Conservation (phyloP, 2,797 vertebrate genomes). For the Poecilia wingei region DNA sequence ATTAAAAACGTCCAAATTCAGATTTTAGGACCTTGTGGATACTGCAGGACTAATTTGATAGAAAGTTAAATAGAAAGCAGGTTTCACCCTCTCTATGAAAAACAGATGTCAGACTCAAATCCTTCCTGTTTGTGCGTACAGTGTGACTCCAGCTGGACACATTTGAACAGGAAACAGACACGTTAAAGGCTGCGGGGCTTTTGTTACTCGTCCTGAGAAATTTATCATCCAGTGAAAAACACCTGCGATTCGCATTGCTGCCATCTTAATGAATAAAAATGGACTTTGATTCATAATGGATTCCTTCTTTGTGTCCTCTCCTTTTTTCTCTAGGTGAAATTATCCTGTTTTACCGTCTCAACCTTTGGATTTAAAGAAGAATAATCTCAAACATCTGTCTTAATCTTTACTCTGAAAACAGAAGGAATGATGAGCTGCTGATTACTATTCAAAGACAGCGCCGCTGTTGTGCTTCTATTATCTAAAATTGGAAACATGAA, state of each 20-base stretch:
- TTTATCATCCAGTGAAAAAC: conserved; percentile 35
- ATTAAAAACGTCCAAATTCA: conserved; percentile 36
- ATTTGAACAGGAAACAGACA: conserved; percentile 23
- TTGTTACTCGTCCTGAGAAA: conserved; percentile 31
- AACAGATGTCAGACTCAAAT: conserved; percentile 56
- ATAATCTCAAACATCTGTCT: conserved; percentile 43
- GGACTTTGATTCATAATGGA: conserved; percentile 29
- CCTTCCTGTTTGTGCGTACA: neutral
- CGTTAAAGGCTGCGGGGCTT: conserved; percentile 31
- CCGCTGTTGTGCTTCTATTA: neutral
- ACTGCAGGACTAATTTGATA: conserved; percentile 74
- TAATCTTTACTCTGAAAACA: conserved; percentile 33
- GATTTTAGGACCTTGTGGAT: conserved; percentile 60
- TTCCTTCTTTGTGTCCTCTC: conserved; percentile 15
- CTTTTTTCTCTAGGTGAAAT: conserved; percentile 11
- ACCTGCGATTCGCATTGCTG: conserved; percentile 41
- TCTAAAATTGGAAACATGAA: conserved; percentile 26
- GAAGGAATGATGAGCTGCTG: conserved; percentile 31
- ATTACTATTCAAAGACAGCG: conserved; percentile 20
- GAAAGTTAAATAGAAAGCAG: conserved; percentile 77
- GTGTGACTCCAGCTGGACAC: conserved; percentile 57
- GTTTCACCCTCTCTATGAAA: conserved; percentile 66
- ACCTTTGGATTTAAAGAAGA: conserved; percentile 26
- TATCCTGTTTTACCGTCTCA: conserved; percentile 10
- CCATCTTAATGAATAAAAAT: conserved; percentile 42